phyloP scores from a whole-genome alignment of 2,113 vertebrate species.

The Pipra filicauda region DNA sequence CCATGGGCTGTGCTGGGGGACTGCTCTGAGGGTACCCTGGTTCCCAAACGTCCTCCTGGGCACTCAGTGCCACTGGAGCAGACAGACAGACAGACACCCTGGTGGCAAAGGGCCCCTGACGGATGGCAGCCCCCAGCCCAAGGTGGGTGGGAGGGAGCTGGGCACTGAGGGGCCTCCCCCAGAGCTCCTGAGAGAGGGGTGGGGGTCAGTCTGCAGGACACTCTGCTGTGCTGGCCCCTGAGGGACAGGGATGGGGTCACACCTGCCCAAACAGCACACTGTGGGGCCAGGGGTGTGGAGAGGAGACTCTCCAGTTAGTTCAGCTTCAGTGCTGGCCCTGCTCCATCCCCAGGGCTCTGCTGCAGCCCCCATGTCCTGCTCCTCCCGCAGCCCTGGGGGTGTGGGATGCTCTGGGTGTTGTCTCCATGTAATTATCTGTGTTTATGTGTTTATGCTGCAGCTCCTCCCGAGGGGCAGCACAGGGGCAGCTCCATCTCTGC shows the following conservation, averaged over 20 bases:
- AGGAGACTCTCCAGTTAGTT: too few relatives aligned
- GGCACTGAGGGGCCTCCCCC: background rate
- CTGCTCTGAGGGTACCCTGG: background rate
- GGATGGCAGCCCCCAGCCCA: background rate
- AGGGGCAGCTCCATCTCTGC: background rate
- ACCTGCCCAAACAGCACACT: background rate
- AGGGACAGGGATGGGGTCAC: background rate
- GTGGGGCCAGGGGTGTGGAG: background rate
- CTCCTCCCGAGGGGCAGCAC: background rate
- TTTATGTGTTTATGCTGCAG: background rate
- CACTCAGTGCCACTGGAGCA: fast-evolving
- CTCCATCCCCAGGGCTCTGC: background rate
- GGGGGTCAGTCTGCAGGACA: fast-evolving
- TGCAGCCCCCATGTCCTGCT: background rate
- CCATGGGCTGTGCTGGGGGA: background rate
- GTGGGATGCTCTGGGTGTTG: background rate
- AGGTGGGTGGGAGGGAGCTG: background rate
- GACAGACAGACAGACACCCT: background rate
- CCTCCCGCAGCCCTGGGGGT: background rate
- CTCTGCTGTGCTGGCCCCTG: background rate
- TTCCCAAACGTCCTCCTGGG: background rate
- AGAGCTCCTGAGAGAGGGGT: background rate
- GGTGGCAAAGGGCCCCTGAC: fast-evolving
- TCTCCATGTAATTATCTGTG: fast-evolving
- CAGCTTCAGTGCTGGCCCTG: background rate